Base-by-base conservation (phyloP, 2,888 invertebrate genomes). In the Cactoblastis cactorum region DNA sequence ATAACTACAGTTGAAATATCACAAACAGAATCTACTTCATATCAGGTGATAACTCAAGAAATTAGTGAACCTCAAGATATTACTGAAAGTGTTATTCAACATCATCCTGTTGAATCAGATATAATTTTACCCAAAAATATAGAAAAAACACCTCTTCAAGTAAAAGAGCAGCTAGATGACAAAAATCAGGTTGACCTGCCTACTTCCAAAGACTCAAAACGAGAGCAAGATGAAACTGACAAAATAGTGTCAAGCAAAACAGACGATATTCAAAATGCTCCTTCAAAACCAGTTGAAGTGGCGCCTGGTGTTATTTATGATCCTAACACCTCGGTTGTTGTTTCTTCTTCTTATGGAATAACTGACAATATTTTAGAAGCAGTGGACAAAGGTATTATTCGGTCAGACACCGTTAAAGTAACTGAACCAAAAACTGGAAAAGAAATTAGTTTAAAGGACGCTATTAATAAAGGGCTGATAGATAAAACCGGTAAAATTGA, bases 401-500 rank as follows among this genome's bases (percentile, higher is more conserved):
- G 95, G 53, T 80, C 93, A 0, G 92, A 93, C 56, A 82, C 91
- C 0, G 91, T 96, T 0, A 91, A 91, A 67, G 91, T 96, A 1
- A 88, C 91, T 54, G 94, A 96, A 75, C 94, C 95, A 0, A 80
- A 83, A 51, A 92, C 93, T 0, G 94, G 95, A 11, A 90, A 92
- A 71, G 91, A 92, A 57, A 88, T 96, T 37, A 89, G 92, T n/a
- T 80, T 96, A 4, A 90, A 91, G 24, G 95, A 97, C 74, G 98
- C 98, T 0, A 90, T 97, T 33, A 77, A 91, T 8, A 92, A 92
- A 61, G 95, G 95, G 45, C 91, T 96, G 47, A 90, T 98, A 43
- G 94, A 97, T 79, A 91, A 92, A 49, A 84, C 92, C 0, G 94
- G 93, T 2, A 91, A 93, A 53, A 91, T 96, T 48, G 91, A 90